Evolutionary conservation across 2,797 vertebrate genomes (phyloP).

Genomic region (Diplodus sargus): DNA sequence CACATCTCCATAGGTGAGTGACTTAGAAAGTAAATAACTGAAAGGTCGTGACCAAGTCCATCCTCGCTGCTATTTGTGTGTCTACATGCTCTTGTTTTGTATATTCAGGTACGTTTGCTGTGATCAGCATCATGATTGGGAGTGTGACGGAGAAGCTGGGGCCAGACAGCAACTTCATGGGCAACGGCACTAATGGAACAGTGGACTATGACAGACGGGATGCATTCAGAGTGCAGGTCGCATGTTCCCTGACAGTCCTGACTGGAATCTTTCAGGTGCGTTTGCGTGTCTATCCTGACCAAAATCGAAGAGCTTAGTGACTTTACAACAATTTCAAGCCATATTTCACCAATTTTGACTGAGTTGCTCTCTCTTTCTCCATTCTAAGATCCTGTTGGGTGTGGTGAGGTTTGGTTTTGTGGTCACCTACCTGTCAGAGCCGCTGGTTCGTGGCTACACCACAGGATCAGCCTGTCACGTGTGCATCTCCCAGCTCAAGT

Average conservation of each 20-base stretch:
- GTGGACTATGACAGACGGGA: constrained; percentile 77
- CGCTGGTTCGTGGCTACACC: constrained; percentile 91
- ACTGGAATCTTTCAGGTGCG: constrained; percentile 91
- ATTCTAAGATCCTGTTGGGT: constrained; percentile 87
- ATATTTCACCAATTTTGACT: not conserved
- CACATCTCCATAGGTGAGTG: constrained; percentile 85
- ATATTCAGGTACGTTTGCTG: constrained; percentile 90
- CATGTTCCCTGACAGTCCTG: constrained; percentile 88
- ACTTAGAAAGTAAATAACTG: not conserved
- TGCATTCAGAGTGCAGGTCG: constrained; percentile 83
- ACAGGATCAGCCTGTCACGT: constrained; percentile 91
- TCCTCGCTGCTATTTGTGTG: not conserved
- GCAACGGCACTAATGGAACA: constrained; percentile 76
- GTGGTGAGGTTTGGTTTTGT: constrained; percentile 92
- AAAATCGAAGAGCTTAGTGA: not conserved
- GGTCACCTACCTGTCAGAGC: constrained; percentile 95
- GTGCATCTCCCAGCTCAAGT: constrained; percentile 93
- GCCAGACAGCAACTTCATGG: constrained; percentile 76
- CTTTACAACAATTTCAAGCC: not conserved
- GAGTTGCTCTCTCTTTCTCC: not conserved
- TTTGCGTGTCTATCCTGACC: not conserved
- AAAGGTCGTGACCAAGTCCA: not conserved
- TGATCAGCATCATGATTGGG: constrained; percentile 95
- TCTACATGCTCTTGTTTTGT: not conserved
- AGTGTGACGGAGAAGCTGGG: constrained; percentile 89